Evolutionary conservation across 1,140 invertebrate genomes (phyloP).

Genomic region (Macrosteles quadrilineatus): DNA sequence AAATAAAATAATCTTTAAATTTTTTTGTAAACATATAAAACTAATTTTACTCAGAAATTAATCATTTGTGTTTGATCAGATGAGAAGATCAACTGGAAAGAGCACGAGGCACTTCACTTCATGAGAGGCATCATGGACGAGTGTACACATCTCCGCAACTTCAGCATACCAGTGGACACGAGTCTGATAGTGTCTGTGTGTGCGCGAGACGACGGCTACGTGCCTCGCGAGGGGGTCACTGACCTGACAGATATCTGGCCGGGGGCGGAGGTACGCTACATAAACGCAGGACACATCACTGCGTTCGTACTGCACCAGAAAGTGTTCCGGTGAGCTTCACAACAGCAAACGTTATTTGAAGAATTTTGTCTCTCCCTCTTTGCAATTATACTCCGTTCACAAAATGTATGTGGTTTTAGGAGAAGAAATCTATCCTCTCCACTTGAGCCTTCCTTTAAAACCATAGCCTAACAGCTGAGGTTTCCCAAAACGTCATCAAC

Average conservation of each 20-base stretch:
- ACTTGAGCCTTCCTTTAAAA: constrained; percentile 23
- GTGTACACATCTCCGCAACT: constrained; percentile 95
- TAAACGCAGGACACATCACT: constrained; percentile 88
- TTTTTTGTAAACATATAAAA: too few species aligned
- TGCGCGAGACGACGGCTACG: constrained; percentile 89
- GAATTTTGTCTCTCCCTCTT: not conserved
- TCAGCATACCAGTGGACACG: constrained; percentile 81
- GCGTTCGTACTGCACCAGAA: constrained; percentile 87
- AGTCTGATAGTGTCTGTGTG: constrained; percentile 83
- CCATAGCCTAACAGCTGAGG: too few species aligned
- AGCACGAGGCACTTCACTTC: constrained; percentile 78
- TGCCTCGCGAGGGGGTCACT: constrained; percentile 80
- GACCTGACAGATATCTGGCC: constrained; percentile 90
- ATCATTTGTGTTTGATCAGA: too few species aligned
- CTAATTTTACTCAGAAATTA: too few species aligned
- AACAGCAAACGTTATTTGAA: constrained; percentile 24
- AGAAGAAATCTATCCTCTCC: too few species aligned
- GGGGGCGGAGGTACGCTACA: constrained; percentile 80
- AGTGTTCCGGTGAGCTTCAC: constrained; percentile 76
- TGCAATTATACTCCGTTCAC: constrained; percentile 14
- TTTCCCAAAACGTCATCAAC: too few species aligned
- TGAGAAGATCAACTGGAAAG: constrained; percentile 23
- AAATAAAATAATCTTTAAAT: too few species aligned
- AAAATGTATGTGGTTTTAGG: too few species aligned
- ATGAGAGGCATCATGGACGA: constrained; percentile 99